phyloP scores from a whole-genome alignment of 2,888 invertebrate genomes.

The Drosophila eohydei region DNA sequence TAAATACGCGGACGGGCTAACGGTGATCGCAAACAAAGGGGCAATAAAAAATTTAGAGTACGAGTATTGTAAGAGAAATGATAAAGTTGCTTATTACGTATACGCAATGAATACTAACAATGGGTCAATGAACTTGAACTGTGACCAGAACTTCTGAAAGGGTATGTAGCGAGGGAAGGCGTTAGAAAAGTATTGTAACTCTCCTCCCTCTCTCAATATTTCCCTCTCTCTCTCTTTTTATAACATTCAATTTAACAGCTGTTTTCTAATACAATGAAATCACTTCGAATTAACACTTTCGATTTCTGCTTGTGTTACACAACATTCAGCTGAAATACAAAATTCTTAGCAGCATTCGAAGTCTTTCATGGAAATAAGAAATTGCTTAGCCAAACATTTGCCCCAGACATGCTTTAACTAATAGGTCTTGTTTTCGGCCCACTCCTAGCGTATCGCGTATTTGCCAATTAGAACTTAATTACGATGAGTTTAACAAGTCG shows the following conservation, averaged over 20 bases:
- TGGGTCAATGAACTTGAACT: conserved; percentile 62
- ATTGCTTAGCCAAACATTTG: conserved; percentile 38
- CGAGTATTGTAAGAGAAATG: conserved; percentile 49
- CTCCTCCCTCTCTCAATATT: not conserved
- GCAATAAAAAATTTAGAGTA: conserved; percentile 68
- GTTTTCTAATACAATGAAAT: conserved; percentile 38
- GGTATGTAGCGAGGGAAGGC: not conserved
- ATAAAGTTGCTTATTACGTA: conserved; percentile 50
- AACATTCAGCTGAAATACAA: conserved; percentile 14
- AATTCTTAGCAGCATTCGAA: not conserved
- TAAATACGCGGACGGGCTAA: conserved; percentile 48
- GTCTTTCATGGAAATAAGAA: not conserved
- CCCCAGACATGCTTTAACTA: conserved; percentile 5
- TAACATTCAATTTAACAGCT: conserved; percentile 21
- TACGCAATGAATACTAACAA: conserved; percentile 66
- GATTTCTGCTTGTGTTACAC: conserved; percentile 56
- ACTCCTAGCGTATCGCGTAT: conserved; percentile 28
- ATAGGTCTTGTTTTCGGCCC: conserved; percentile 7
- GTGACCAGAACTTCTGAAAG: conserved; percentile 1
- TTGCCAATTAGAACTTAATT: conserved; percentile 65
- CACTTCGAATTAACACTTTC: conserved; percentile 62
- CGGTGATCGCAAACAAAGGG: conserved; percentile 61
- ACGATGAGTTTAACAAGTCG: conserved; percentile 52
- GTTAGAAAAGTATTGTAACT: not conserved
- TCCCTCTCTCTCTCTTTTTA: not conserved